These are phyloP conservation scores for Perdita meconis DNA, from an alignment of 2,888 invertebrate species.

Conservation along the genomic window DNA sequence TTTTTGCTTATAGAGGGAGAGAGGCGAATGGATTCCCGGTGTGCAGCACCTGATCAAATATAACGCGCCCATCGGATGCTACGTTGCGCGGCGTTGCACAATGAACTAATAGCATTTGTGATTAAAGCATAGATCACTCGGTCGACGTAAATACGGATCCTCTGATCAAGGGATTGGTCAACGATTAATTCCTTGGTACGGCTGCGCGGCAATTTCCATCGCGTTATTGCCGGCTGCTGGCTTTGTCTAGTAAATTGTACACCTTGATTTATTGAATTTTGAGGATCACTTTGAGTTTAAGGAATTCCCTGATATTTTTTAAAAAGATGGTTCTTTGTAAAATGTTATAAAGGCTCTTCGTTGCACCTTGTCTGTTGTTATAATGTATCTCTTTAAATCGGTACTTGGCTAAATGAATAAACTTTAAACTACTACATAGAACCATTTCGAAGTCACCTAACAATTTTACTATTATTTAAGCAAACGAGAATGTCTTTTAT, in stretches of 20 bases:
- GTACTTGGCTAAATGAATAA: too few relatives aligned
- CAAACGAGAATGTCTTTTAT: too few relatives aligned
- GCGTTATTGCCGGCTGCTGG: constrained; percentile 19
- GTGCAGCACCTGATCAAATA: constrained; percentile 44
- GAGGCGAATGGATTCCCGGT: not conserved
- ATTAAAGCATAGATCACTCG: constrained; percentile 71
- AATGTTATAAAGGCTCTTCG: too few relatives aligned
- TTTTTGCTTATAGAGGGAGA: not conserved
- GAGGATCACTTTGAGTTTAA: not conserved
- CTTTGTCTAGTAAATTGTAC: not conserved
- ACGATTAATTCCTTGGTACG: constrained; percentile 72
- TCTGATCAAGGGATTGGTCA: constrained; percentile 65
- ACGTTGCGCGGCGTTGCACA: constrained; percentile 4
- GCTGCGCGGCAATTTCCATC: constrained; percentile 27
- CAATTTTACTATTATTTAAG: too few relatives aligned
- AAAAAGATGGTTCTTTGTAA: too few relatives aligned
- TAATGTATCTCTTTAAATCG: too few relatives aligned
- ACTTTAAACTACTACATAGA: too few relatives aligned
- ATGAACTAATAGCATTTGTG: constrained; percentile 64
- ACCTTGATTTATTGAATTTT: not conserved
- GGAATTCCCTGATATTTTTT: not conserved
- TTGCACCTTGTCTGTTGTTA: too few relatives aligned
- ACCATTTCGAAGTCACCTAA: too few relatives aligned
- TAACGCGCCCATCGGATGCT: constrained; percentile 1
- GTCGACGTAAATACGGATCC: constrained; percentile 62